A percentile compares a stretch with the other conserved stretches of the same genome.
phyloP scores from a whole-genome alignment of 1,140 invertebrate species.

The Neodiprion fabricii region DNA sequence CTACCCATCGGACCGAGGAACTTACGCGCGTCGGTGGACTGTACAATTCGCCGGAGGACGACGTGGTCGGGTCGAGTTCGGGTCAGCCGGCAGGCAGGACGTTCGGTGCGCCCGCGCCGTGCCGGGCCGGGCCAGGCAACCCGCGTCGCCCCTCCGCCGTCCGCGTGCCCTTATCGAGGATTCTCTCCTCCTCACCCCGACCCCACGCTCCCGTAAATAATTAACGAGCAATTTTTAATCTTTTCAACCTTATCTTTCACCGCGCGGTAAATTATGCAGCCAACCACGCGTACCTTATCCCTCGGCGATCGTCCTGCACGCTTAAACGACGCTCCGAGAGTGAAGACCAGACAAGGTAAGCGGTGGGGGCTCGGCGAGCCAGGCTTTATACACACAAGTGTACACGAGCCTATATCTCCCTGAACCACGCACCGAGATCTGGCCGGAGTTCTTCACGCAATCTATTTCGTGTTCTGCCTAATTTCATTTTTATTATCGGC shows the following conservation, averaged over 20 bases:
- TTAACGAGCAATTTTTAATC: constrained; percentile 1
- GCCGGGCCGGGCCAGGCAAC: neutral
- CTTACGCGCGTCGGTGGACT: neutral
- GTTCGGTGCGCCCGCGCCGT: neutral
- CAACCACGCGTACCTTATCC: neutral
- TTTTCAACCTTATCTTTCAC: neutral
- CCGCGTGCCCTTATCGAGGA: neutral
- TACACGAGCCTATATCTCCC: too few species aligned
- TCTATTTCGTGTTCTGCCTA: too few species aligned
- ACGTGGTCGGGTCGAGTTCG: neutral
- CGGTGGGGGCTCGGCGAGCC: too few species aligned
- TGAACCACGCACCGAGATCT: too few species aligned
- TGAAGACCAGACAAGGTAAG: too few species aligned
- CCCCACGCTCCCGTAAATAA: neutral
- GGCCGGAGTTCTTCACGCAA: too few species aligned
- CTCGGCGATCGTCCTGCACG: too few species aligned
- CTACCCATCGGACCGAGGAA: too few species aligned
- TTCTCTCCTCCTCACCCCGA: neutral
- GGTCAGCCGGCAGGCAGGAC: neutral
- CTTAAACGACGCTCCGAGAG: too few species aligned
- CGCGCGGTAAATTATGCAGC: constrained; percentile 4
- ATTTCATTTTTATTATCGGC: too few species aligned
- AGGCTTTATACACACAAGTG: too few species aligned
- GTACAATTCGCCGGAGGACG: neutral
- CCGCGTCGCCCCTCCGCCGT: neutral